phyloP scores from a whole-genome alignment of 2,113 vertebrate genomes.

The Carollia perspicillata region DNA sequence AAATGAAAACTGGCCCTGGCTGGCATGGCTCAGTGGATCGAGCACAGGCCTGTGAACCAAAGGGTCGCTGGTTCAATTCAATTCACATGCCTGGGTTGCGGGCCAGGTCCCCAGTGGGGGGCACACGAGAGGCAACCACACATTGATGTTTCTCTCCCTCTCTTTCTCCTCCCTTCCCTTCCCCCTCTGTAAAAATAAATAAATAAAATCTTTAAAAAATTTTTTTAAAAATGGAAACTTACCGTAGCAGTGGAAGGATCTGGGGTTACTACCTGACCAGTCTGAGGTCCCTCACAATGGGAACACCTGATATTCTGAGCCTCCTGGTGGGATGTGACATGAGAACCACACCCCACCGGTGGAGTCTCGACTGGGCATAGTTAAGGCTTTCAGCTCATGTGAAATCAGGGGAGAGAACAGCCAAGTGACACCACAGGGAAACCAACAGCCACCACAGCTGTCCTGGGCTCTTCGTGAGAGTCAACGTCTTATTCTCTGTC shows the following conservation, averaged over 20 bases:
- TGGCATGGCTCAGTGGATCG: no score
- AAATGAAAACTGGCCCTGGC: not conserved
- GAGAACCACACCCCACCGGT: not conserved
- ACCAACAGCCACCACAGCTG: not conserved
- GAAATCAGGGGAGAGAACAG: not conserved
- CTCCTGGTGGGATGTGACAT: not conserved
- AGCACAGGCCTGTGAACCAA: no score
- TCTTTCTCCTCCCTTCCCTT: no score
- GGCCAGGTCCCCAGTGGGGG: no score
- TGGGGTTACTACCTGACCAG: not conserved
- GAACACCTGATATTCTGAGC: not conserved
- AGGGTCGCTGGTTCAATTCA: no score
- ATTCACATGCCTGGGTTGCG: no score
- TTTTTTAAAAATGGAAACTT: not conserved
- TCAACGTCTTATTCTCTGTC: not conserved
- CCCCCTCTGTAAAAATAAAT: no score
- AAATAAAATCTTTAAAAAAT: no score
- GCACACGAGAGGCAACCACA: no score
- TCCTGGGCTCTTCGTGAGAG: not conserved
- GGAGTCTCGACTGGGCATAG: not conserved
- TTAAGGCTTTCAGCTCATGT: no score
- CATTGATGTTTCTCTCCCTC: no score
- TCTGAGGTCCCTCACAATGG: not conserved
- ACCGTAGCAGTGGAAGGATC: not conserved
- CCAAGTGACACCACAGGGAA: not conserved